phyloP scores from a whole-genome alignment of 2,888 invertebrate genomes.

The Nemotelus nigrinus region DNA sequence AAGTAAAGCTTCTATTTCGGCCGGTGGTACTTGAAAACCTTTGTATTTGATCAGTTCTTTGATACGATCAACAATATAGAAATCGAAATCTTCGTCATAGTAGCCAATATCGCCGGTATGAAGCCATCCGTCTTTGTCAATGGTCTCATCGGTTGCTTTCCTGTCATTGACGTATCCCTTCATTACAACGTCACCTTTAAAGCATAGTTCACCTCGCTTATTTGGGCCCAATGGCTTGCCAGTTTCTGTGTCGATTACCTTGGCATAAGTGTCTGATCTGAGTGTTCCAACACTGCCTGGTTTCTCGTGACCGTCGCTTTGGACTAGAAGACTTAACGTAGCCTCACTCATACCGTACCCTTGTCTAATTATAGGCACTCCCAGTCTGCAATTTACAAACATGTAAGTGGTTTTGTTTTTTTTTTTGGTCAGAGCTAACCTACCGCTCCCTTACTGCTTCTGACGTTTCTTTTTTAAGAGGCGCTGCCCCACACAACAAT shows the following conservation, averaged over 20 bases:
- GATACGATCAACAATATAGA: constrained; percentile 84
- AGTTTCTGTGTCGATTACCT: constrained; percentile 72
- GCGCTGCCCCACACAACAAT: constrained; percentile 84
- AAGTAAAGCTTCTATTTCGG: constrained; percentile 84
- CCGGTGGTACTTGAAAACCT: constrained; percentile 86
- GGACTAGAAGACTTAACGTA: constrained; percentile 69
- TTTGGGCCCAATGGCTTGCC: constrained; percentile 72
- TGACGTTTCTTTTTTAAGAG: constrained; percentile 78
- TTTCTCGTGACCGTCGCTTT: constrained; percentile 63
- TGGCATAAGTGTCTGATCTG: constrained; percentile 72
- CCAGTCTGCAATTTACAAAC: constrained; percentile 54
- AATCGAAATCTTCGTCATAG: constrained; percentile 78
- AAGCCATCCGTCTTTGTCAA: constrained; percentile 80
- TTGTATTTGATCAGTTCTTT: constrained; percentile 94
- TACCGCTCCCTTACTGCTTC: constrained; percentile 64
- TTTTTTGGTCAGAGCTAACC: background rate
- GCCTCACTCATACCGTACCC: constrained; percentile 86
- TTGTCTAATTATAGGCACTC: constrained; percentile 70
- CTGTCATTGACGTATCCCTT: constrained; percentile 83
- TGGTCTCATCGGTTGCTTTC: constrained; percentile 71
- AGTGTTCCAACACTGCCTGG: constrained; percentile 75
- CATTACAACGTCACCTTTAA: constrained; percentile 83
- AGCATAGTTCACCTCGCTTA: constrained; percentile 83
- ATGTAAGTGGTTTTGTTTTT: too few species aligned
- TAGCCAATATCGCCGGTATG: constrained; percentile 86